These are phyloP conservation scores for Mechanitis messenoides DNA, from an alignment of 2,888 invertebrate genomes.

Conservation along the genomic window DNA sequence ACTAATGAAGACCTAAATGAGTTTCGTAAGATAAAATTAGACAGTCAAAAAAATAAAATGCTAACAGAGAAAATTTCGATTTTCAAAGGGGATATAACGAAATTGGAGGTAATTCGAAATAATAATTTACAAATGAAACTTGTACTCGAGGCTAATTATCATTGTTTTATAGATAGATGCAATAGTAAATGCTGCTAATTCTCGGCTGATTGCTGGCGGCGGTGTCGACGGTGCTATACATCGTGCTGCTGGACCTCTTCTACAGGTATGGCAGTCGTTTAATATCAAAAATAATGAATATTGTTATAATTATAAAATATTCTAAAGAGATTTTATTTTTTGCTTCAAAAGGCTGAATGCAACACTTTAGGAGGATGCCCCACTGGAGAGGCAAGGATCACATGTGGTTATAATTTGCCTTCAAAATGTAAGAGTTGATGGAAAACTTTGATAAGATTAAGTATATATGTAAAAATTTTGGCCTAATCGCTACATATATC, in stretches of 20 bases:
- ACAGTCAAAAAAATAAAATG: slow-evolving; percentile 53
- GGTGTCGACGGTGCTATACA: slow-evolving; percentile 96
- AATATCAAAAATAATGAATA: neutral
- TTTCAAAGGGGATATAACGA: slow-evolving; percentile 89
- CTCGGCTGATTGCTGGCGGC: slow-evolving; percentile 84
- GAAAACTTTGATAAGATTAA: neutral
- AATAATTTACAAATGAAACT: neutral
- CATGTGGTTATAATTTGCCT: slow-evolving; percentile 88
- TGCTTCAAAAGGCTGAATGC: slow-evolving; percentile 79
- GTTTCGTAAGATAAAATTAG: slow-evolving; percentile 49
- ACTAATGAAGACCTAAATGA: slow-evolving; percentile 54
- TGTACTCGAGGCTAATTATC: neutral
- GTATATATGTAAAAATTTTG: too few relatives aligned
- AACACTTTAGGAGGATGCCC: slow-evolving; percentile 82
- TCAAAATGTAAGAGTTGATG: slow-evolving; percentile 82
- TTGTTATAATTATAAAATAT: neutral
- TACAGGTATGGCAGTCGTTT: slow-evolving; percentile 57
- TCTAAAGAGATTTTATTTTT: slow-evolving; percentile 2
- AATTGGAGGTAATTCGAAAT: slow-evolving; percentile 74
- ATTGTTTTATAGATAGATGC: slow-evolving; percentile 80
- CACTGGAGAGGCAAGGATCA: slow-evolving; percentile 90
- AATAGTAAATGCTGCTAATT: slow-evolving; percentile 94
- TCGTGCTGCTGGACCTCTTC: slow-evolving; percentile 82
- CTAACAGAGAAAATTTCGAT: slow-evolving; percentile 80
- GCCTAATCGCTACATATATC: neutral